Evolutionary conservation across 2,888 invertebrate genomes (phyloP).

Genomic region (Malthinus seriepunctatus): DNA sequence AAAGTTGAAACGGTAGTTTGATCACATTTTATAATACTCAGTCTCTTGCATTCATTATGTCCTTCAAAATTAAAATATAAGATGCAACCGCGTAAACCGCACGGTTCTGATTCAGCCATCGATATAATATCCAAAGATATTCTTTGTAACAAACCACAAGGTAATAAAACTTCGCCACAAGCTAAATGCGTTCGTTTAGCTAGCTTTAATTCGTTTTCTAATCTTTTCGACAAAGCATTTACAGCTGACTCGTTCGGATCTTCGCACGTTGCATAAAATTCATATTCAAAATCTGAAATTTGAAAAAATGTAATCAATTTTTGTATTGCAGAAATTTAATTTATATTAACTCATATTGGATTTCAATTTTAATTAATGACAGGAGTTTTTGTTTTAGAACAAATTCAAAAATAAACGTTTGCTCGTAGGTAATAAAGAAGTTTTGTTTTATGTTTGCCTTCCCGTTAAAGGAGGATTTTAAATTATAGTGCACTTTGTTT

Average conservation of each 20-base stretch:
- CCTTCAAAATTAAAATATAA: conserved; percentile 82
- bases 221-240: conserved; percentile 71
- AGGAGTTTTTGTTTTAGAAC: no score
- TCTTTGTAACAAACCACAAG: conserved; percentile 78
- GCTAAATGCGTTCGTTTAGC: conserved; percentile 81
- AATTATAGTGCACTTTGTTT: no score
- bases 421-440: no score
- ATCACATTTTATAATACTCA: conserved; percentile 84
- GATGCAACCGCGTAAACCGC: conserved; percentile 86
- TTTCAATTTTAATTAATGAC: no score
- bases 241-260: conserved; percentile 56
- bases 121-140: conserved; percentile 79
- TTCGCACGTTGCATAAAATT: conserved; percentile 37
- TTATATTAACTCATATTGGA: no score
- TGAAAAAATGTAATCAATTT: conserved; percentile 11
- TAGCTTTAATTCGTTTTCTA: conserved; percentile 78
- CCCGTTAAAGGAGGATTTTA: no score
- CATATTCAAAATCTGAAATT: conserved; percentile 50
- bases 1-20: conserved; percentile 86
- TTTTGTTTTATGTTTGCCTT: no score
- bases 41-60: conserved; percentile 64
- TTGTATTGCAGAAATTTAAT: no score
- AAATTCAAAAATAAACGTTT: no score
- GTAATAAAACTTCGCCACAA: conserved; percentile 84
- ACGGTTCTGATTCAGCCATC: conserved; percentile 87